Base-by-base conservation (phyloP, 2,888 invertebrate genomes). In the Chalcis sispes region DNA sequence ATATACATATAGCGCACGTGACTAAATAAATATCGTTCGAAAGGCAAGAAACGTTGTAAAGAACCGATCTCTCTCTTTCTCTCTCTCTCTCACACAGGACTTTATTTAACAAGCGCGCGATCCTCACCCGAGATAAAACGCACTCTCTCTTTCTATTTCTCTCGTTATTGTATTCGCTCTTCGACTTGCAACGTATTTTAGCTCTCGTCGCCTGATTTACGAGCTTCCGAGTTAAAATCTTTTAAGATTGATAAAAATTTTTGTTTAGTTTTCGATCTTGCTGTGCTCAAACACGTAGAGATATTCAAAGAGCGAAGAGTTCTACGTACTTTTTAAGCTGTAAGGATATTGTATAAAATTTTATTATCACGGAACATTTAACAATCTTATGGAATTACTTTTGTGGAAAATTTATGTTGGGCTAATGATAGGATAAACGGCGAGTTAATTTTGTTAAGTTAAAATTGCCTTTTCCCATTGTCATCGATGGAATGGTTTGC, bases 201-300 rank as follows among this genome's bases (percentile, higher is more conserved):
- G n/a, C 18, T 32, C 23, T 36, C 52, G 25, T 8, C 3, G 50
- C n/a, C n/a, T 69, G 52, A 75, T 69, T 69, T 75, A 69, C 32
- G 61, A 36, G 46, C 61, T 56, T 62, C n/a, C 18, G 5, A 74
- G 56, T 56, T 27, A 64, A 64, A 69, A 56, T 64, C 27, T 29
- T 56, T 54, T 36, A 46, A 40, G 18, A 42, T 7, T 1, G 48
- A 20, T 25, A 71, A 48, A 72, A 50, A 58, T 20, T 18, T 62
- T 5, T 10, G 13, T 27, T 66, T 42, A 15, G 5, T 29, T 66
- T 64, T 65, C 10, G n/a, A n/a, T n/a, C n/a, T n/a, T n/a, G n/a
- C n/a, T n/a, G n/a, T n/a, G n/a, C n/a, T n/a, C n/a, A n/a, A n/a
- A n/a, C n/a, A 2, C 42, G 32, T 7, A 23, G 1, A 32, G 8